phyloP scores from a whole-genome alignment of 2,113 vertebrate genomes.

The Aegotheles bennettii region DNA sequence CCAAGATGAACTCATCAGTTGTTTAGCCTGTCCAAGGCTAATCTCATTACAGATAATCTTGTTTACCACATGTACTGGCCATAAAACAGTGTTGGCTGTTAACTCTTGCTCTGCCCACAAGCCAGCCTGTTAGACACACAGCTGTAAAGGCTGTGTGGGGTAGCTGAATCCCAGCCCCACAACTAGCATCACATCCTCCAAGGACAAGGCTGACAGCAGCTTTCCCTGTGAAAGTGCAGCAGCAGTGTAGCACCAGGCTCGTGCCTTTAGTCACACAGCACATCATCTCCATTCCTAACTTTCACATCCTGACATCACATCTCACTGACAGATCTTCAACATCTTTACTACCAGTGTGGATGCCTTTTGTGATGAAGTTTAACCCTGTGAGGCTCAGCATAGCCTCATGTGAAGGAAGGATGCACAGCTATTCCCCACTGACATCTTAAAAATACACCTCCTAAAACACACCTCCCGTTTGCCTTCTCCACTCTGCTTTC shows the following conservation, averaged over 20 bases:
- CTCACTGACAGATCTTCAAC: background rate
- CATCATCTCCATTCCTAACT: background rate
- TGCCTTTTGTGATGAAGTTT: background rate
- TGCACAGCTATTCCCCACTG: background rate
- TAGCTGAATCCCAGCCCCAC: background rate
- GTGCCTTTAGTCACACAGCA: background rate
- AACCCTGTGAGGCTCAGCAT: background rate
- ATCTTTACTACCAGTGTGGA: background rate
- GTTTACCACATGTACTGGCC: conserved; percentile 17
- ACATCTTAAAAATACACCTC: background rate
- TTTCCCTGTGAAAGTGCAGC: background rate
- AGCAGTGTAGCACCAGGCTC: background rate
- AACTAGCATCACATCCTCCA: background rate
- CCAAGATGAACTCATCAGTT: conserved; percentile 32
- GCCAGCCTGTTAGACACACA: background rate
- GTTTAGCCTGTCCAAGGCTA: conserved; percentile 37
- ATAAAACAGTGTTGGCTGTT: background rate
- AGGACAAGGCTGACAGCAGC: background rate
- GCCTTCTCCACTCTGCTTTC: background rate
- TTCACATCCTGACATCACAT: background rate
- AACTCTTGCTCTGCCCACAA: background rate
- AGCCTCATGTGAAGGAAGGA: background rate
- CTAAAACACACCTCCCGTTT: background rate
- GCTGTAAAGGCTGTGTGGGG: fast-evolving
- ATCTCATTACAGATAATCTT: conserved; percentile 59